Evolutionary conservation across 2,888 invertebrate genomes (phyloP).

Genomic region (Torymus auratus): DNA sequence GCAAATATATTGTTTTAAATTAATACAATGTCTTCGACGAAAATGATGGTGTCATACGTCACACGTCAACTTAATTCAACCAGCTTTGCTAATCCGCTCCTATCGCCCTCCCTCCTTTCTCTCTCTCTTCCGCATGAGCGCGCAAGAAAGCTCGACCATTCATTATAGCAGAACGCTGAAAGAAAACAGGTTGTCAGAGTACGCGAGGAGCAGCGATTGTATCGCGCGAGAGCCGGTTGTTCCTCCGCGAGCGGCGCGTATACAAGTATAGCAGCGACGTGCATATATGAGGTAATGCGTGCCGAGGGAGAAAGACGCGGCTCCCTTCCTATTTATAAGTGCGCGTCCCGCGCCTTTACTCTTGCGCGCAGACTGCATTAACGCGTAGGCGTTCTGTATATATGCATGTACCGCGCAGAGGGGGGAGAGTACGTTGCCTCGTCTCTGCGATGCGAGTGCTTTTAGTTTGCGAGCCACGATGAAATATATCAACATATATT

Average conservation of each 20-base stretch:
- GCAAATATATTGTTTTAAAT: too few relatives aligned
- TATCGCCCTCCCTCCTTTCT: not conserved
- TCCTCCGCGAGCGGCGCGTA: too few relatives aligned
- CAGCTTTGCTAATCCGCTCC: conserved; percentile 22
- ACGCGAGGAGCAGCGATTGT: conserved; percentile 14
- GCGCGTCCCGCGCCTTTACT: conserved; percentile 11
- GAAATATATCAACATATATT: too few relatives aligned
- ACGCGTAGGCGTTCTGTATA: not conserved
- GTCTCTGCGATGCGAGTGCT: too few relatives aligned
- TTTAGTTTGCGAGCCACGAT: too few relatives aligned
- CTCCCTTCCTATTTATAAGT: conserved; percentile 25
- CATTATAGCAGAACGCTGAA: conserved; percentile 13
- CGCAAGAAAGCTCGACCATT: not conserved
- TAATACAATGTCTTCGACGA: too few relatives aligned
- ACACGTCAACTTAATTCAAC: conserved; percentile 23
- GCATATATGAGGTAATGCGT: too few relatives aligned
- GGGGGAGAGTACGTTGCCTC: too few relatives aligned
- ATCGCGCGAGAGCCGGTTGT: conserved; percentile 9
- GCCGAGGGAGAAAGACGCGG: not conserved
- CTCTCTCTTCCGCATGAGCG: not conserved
- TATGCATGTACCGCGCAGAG: too few relatives aligned
- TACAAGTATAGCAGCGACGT: too few relatives aligned
- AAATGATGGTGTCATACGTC: not conserved
- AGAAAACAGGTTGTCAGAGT: conserved; percentile 42
- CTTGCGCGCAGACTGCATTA: conserved; percentile 8